Evolutionary conservation across 2,888 invertebrate genomes (phyloP), one percentile per base, ranked within the genome.

Genomic region (Meteorus colon): DNA sequence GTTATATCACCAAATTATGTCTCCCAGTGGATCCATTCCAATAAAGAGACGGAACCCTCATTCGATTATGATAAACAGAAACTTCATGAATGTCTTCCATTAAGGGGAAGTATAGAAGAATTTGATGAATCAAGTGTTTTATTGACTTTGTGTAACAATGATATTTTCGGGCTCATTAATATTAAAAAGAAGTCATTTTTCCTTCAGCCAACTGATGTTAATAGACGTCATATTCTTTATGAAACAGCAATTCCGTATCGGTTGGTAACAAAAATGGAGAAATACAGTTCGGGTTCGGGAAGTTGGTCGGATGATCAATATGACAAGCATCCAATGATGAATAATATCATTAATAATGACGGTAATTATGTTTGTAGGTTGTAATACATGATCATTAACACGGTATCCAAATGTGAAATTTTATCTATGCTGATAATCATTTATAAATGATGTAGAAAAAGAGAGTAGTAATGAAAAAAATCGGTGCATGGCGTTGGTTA

Each of bases 121-220:
- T 73, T 79, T 51, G 24, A 67, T 4, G 73, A 79, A n/a, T 82
- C 82, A 6, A 77, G 76, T 68, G 80, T 77, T 10, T 72, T 77
- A 14, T 67, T 82, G 10, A 82, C 82, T 12, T 71, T 81, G 24
- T 82, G 82, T 41, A 67, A 77, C 51, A 75, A 67, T 34, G 70
- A 77, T 62, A 79, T 80, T 70, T 81, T 80, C 65, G 82, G 82
- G 16, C 79, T 77, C 48, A 75, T 82, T 60, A 77, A 68, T 45
- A 60, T 78, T 1, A 73, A 63, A 14, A 71, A 74, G 1, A 79
- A 71, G 29, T 77, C 79, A 1, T 81, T 74, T 73, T 81, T 82
- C 48, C 76, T 82, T 24, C 81, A 82, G 67, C 82, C 82, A 1
- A 48, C 19, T n/a, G 31, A 66, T 14, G 34, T 31, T 55, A 24